Percentiles rank a stretch among this genome's conserved stretches.
Conservation (phyloP, 2,113 vertebrate species). For the Pteruthius melanotis region DNA sequence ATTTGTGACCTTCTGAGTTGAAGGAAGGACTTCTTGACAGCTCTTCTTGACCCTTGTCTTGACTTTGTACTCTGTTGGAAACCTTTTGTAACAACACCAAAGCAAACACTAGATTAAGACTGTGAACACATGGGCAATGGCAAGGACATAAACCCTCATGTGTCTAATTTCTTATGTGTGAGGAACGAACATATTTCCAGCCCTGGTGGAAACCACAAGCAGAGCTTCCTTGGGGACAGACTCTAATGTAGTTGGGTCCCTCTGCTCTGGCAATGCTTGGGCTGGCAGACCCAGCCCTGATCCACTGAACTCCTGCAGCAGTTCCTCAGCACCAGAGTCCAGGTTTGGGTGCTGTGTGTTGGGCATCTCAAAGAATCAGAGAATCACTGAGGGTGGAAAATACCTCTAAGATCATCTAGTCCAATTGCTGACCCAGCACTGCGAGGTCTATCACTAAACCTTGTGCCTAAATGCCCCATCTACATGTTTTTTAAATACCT, state of each 20-base stretch:
- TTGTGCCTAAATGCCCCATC: not conserved
- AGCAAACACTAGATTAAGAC: not conserved
- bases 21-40: not conserved
- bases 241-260: accelerated
- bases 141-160: not conserved
- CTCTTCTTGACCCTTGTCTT: not conserved
- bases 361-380: not conserved
- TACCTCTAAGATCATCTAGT: not conserved
- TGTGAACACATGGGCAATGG: not conserved
- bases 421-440: not conserved
- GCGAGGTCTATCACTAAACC: not conserved
- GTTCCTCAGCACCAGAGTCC: not conserved
- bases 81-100: not conserved
- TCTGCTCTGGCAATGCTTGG: not conserved
- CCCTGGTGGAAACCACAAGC: not conserved
- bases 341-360: not conserved
- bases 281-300: not conserved
- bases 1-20: not conserved
- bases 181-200: not conserved
- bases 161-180: accelerated
- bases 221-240: not conserved
- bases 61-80: not conserved
- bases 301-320: not conserved
- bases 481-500: not conserved
- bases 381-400: not conserved